Conservation (phyloP, 1,140 invertebrate genomes). For the Temnothorax longispinosus region DNA sequence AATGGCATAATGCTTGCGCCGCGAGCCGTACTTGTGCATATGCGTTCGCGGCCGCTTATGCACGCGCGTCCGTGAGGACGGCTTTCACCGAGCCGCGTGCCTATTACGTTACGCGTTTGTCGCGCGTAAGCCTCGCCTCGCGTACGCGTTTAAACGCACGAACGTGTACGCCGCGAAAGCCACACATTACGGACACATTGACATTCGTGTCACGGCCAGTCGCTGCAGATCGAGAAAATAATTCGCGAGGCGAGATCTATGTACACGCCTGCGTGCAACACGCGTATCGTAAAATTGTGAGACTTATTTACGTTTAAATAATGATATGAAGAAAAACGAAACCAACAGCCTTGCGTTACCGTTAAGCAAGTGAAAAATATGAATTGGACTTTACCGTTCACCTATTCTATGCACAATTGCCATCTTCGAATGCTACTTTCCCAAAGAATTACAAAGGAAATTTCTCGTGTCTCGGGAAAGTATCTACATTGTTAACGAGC, state of each 20-base stretch:
- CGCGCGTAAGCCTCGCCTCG: slow-evolving; percentile 71
- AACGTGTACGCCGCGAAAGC: slow-evolving; percentile 55
- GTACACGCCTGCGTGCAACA: neutral
- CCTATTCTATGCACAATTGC: neutral
- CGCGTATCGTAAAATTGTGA: neutral
- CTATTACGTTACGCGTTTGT: slow-evolving; percentile 77
- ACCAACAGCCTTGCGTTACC: neutral
- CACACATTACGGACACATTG: slow-evolving; percentile 77
- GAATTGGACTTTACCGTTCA: neutral
- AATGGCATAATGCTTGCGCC: slow-evolving; percentile 74
- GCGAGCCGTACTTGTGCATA: slow-evolving; percentile 41
- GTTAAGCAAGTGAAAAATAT: neutral
- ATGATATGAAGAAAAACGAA: neutral
- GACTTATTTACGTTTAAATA: neutral
- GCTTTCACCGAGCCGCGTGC: slow-evolving; percentile 80
- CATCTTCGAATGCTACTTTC: slow-evolving; percentile 1
- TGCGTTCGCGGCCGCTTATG: neutral
- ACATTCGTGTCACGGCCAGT: slow-evolving; percentile 84
- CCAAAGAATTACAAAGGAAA: neutral
- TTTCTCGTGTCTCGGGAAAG: neutral
- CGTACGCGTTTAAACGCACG: slow-evolving; percentile 76
- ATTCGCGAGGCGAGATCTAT: slow-evolving; percentile 44
- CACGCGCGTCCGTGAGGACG: slow-evolving; percentile 65
- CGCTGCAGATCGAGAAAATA: slow-evolving; percentile 78
- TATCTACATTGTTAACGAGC: neutral